Conservation (phyloP, 92 coral and sea anemone genomes). For the Porites divaricata region DNA sequence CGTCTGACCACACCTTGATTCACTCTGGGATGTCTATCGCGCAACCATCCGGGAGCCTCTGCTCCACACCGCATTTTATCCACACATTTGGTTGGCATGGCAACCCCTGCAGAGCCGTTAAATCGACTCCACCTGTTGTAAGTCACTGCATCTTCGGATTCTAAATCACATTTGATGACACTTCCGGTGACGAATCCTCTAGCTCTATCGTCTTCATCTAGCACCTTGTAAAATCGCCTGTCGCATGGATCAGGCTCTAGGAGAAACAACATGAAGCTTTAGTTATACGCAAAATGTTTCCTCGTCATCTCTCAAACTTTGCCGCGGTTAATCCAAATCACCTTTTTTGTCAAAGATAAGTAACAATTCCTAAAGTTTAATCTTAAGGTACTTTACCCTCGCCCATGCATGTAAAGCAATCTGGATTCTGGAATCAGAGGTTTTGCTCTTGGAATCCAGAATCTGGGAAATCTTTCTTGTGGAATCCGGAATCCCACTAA, state of each 20-base stretch:
- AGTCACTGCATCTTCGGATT: background rate
- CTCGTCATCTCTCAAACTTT: too few species aligned
- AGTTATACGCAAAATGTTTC: background rate
- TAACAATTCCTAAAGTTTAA: too few species aligned
- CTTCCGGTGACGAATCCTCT: constrained; percentile 25
- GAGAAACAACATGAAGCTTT: background rate
- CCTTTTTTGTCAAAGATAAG: too few species aligned
- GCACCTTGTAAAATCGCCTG: constrained; percentile 14
- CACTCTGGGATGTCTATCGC: constrained; percentile 13
- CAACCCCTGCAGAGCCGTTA: constrained; percentile 28
- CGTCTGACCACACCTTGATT: constrained; percentile 17
- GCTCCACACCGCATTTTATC: constrained; percentile 48
- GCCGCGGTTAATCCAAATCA: too few species aligned
- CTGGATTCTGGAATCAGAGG: too few species aligned
- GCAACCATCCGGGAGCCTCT: constrained; percentile 40
- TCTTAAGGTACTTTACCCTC: too few species aligned
- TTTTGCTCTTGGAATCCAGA: too few species aligned
- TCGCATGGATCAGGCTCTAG: constrained; percentile 42
- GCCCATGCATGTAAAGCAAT: too few species aligned
- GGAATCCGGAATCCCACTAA: too few species aligned
- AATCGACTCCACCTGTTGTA: constrained; percentile 29
- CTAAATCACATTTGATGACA: background rate
- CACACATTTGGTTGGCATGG: constrained; percentile 41
- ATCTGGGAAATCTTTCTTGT: too few species aligned
- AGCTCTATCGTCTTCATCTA: constrained; percentile 33